Evolutionary conservation across 2,888 invertebrate genomes (phyloP).

Genomic region (Lampropteryx suffumata): DNA sequence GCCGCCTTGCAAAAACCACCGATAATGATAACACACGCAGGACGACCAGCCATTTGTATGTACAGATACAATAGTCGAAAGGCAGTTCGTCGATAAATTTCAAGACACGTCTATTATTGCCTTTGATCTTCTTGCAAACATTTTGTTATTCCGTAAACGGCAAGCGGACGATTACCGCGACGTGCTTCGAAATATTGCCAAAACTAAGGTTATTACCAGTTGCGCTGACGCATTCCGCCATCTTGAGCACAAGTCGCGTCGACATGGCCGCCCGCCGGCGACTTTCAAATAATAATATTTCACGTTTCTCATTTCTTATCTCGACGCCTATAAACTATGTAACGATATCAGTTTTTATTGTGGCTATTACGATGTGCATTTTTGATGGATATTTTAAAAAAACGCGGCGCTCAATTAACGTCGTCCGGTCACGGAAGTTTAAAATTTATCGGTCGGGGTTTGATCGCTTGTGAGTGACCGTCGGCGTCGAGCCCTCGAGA

Average conservation of each 20-base stretch:
- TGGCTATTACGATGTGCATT: slow-evolving; percentile 75
- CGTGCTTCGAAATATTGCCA: slow-evolving; percentile 71
- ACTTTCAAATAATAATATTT: slow-evolving; percentile 44
- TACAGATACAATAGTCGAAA: slow-evolving; percentile 65
- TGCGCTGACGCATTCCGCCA: slow-evolving; percentile 38
- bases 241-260: slow-evolving; percentile 51
- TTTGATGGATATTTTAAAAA: slow-evolving; percentile 72
- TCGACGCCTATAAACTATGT: slow-evolving; percentile 53
- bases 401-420: slow-evolving; percentile 71
- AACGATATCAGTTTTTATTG: slow-evolving; percentile 66
- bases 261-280: slow-evolving; percentile 49
- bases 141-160: slow-evolving; percentile 74
- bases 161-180: slow-evolving; percentile 71
- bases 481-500: slow-evolving; percentile 27
- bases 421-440: slow-evolving; percentile 74
- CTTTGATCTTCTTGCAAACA: slow-evolving; percentile 75
- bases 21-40: slow-evolving; percentile 33
- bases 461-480: slow-evolving; percentile 56
- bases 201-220: slow-evolving; percentile 59
- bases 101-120: slow-evolving; percentile 75
- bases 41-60: slow-evolving; percentile 48
- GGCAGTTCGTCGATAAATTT: slow-evolving; percentile 72
- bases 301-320: slow-evolving; percentile 48
- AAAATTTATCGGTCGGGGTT: slow-evolving; percentile 65
- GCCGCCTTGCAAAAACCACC: slow-evolving; percentile 38